Percentiles rank a stretch among this genome's conserved stretches.
These are phyloP conservation scores for Seladonia tumulorum DNA, from an alignment of 2,888 invertebrate species.

Conservation along the genomic window DNA sequence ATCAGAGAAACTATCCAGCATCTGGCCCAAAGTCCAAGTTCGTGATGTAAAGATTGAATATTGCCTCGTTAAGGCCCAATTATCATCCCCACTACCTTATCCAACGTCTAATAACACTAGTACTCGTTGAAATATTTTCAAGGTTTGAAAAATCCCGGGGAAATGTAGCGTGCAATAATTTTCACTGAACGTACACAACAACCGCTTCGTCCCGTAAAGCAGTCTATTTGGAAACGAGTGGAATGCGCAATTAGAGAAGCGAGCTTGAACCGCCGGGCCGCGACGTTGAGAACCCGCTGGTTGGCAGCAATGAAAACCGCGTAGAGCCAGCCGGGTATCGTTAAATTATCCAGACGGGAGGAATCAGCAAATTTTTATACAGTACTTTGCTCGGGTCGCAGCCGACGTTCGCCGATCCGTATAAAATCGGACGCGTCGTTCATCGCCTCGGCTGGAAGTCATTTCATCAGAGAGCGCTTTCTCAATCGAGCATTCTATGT, in stretches of 20 bases:
- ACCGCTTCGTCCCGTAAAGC: too few relatives aligned
- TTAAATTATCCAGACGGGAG: not conserved
- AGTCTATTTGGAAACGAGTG: not conserved
- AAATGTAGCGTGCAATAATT: too few relatives aligned
- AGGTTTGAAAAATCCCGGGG: too few relatives aligned
- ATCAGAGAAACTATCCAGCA: too few relatives aligned
- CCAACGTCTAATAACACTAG: too few relatives aligned
- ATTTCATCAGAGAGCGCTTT: not conserved
- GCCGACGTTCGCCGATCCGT: not conserved
- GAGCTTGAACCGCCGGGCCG: not conserved
- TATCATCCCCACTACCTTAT: too few relatives aligned
- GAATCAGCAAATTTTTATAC: not conserved
- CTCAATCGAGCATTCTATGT: not conserved
- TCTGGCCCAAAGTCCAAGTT: too few relatives aligned
- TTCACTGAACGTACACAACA: too few relatives aligned
- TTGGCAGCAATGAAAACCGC: not conserved
- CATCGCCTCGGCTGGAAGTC: not conserved
- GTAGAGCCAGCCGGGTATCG: not conserved
- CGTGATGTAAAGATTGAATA: too few relatives aligned
- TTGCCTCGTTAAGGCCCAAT: too few relatives aligned
- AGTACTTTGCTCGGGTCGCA: not conserved
- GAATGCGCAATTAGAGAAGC: not conserved
- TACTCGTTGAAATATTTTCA: too few relatives aligned
- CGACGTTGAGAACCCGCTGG: not conserved
- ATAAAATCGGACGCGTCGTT: not conserved